These are phyloP conservation scores for Triplophysa siluroides DNA, from an alignment of 2,113 vertebrate genomes.

Conservation along the genomic window DNA sequence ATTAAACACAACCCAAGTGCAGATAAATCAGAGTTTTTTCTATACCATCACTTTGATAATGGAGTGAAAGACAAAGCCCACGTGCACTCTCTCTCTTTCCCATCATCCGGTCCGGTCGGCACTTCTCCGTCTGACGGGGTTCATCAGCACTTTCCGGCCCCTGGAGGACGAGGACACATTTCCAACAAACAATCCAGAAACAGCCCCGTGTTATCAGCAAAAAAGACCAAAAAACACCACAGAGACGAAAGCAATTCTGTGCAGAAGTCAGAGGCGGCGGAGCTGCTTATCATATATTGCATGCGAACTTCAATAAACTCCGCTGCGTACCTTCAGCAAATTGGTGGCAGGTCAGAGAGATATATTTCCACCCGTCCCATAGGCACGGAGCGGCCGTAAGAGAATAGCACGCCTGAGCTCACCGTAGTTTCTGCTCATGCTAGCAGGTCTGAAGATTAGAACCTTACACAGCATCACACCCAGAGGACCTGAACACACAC, in stretches of 20 bases:
- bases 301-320: constrained; percentile 61
- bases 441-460: constrained; percentile 49
- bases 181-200: constrained; percentile 53
- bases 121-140: constrained; percentile 40
- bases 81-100: not conserved
- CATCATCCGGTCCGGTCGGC: constrained; percentile 42
- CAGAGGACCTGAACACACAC: constrained; percentile 38
- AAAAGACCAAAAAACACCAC: constrained; percentile 43
- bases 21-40: too few species aligned
- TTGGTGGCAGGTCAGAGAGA: constrained; percentile 47
- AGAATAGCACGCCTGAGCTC: constrained; percentile 41
- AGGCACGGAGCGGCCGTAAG: constrained; percentile 37
- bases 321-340: constrained; percentile 55
- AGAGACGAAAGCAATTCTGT: constrained; percentile 55
- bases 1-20: too few species aligned
- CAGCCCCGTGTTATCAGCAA: constrained; percentile 53
- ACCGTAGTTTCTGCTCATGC: constrained; percentile 51
- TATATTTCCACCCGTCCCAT: constrained; percentile 51
- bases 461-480: constrained; percentile 45
- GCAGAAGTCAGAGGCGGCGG: constrained; percentile 25
- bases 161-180: constrained; percentile 49
- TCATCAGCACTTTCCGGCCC: constrained; percentile 54
- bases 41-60: too few species aligned
- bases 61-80: not conserved
- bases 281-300: constrained; percentile 53